phyloP scores from a whole-genome alignment of 30 jellyfish, hydroid and myxozoan species.

The Aurelia aurita complex sp. Pacific region DNA sequence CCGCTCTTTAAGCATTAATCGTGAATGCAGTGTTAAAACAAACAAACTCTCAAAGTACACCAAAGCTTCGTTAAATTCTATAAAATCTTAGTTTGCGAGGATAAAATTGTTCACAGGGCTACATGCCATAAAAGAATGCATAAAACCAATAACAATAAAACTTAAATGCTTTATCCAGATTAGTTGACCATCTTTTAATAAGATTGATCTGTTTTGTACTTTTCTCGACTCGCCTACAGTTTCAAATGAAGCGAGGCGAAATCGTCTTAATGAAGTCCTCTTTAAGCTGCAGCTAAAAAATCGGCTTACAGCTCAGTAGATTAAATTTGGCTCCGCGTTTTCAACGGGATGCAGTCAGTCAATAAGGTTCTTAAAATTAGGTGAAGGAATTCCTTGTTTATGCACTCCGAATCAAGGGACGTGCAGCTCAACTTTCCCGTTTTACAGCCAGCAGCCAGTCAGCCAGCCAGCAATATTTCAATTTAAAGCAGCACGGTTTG shows the following conservation, averaged over 20 bases:
- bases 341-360: neutral
- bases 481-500: no score
- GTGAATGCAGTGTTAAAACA: no score
- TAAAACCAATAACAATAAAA: neutral
- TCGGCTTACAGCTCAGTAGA: conserved; percentile 37
- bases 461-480: no score
- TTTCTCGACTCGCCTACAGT: conserved; percentile 35
- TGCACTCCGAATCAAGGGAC: no score
- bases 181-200: neutral
- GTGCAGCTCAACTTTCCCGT: no score
- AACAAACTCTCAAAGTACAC: no score
- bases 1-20: no score
- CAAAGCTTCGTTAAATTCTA: no score
- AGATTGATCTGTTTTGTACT: conserved; percentile 19
- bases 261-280: conserved; percentile 6
- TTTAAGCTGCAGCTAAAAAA: conserved; percentile 16
- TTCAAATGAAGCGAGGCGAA: conserved; percentile 18
- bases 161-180: neutral
- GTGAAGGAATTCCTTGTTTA: no score
- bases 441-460: no score
- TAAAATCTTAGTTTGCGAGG: neutral
- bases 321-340: conserved; percentile 23
- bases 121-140: neutral
- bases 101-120: neutral
- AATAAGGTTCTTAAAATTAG: no score